Percentiles rank a stretch among this genome's conserved stretches.
These are phyloP conservation scores for Tanypteryx hageni DNA, from an alignment of 2,888 invertebrate species.

Conservation along the genomic window DNA sequence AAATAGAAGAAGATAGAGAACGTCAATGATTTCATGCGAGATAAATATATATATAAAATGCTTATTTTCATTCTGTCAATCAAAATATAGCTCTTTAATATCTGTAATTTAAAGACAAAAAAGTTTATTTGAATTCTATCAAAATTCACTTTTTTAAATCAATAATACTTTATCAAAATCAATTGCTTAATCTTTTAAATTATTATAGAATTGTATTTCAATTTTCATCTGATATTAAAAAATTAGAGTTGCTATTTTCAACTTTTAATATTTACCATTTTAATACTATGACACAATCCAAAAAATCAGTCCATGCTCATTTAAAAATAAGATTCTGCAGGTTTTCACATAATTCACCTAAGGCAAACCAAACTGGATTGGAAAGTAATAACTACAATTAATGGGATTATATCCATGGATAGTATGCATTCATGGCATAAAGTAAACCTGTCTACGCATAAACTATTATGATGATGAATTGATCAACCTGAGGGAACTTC, in stretches of 20 bases:
- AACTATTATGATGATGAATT: slow-evolving; percentile 31
- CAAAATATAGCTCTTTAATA: background rate
- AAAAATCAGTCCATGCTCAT: background rate
- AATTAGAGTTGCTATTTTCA: background rate
- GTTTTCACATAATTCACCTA: background rate
- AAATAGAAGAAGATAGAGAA: background rate
- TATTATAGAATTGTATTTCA: no score
- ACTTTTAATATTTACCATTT: background rate
- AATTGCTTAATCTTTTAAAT: no score
- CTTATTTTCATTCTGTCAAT: background rate
- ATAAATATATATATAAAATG: background rate
- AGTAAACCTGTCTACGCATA: background rate
- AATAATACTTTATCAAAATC: background rate
- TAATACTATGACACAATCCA: slow-evolving; percentile 1
- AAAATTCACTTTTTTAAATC: background rate
- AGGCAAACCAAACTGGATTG: background rate
- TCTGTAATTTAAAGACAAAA: background rate
- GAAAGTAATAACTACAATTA: background rate
- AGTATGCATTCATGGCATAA: background rate
- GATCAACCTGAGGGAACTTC: slow-evolving; percentile 47
- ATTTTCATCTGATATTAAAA: no score
- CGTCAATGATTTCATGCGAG: background rate
- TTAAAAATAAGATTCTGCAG: background rate
- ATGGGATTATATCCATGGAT: background rate
- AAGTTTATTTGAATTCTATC: background rate